These are phyloP conservation scores for Bimastos eiseni DNA, from an alignment of 2,888 invertebrate genomes.

Conservation along the genomic window DNA sequence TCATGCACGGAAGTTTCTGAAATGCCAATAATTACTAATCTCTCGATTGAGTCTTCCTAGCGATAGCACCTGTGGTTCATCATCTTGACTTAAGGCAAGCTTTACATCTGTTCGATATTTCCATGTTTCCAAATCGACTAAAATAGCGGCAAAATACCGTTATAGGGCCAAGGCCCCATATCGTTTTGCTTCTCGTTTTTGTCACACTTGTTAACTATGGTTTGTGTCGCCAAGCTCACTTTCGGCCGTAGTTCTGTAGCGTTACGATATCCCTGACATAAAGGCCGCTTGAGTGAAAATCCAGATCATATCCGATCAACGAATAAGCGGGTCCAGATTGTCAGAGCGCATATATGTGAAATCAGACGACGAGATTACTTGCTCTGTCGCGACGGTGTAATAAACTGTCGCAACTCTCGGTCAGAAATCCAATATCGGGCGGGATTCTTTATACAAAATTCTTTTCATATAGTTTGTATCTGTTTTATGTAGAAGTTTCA, in stretches of 20 bases:
- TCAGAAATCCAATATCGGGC: neutral
- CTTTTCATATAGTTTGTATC: neutral
- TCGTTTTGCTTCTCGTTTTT: neutral
- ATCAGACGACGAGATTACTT: neutral
- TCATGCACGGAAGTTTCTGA: too few species aligned
- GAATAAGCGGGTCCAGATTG: neutral
- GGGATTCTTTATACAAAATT: neutral
- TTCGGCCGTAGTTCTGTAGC: neutral
- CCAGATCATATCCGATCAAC: neutral
- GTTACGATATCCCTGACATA: neutral
- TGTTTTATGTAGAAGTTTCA: neutral
- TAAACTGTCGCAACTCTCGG: slow-evolving; percentile 2
- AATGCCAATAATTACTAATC: too few species aligned
- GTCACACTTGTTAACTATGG: neutral
- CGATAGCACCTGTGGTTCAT: too few species aligned
- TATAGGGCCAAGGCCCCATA: too few species aligned
- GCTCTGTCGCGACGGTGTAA: neutral
- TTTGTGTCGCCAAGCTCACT: neutral
- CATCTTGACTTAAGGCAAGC: too few species aligned
- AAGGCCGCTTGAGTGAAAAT: neutral
- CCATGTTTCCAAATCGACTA: too few species aligned
- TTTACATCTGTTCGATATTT: too few species aligned
- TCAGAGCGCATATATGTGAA: neutral
- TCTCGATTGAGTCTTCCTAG: too few species aligned
- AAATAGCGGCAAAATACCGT: neutral